These are phyloP conservation scores for Globodera ellingtonae DNA, from an alignment of 1,140 invertebrate genomes.

Conservation along the genomic window DNA sequence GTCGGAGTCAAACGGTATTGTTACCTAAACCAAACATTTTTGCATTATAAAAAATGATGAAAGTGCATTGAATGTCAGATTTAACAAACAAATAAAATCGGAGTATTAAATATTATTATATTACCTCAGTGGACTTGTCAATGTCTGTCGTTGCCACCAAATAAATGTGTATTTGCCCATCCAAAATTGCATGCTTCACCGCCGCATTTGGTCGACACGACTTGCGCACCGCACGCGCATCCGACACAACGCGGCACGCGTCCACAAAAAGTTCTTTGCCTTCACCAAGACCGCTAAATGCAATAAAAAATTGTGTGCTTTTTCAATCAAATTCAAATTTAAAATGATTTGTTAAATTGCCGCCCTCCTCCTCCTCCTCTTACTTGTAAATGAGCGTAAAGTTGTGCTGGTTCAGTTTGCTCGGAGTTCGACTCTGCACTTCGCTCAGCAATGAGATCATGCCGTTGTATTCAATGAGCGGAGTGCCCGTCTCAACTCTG, in stretches of 20 bases:
- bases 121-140: constrained; percentile 41
- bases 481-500: constrained; percentile 26
- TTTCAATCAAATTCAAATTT: neutral
- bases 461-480: constrained; percentile 46
- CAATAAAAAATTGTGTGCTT: neutral
- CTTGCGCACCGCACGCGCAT: constrained; percentile 30
- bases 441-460: constrained; percentile 29
- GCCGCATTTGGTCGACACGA: constrained; percentile 46
- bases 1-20: constrained; percentile 51
- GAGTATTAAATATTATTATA: neutral
- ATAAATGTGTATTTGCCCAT: constrained; percentile 43
- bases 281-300: constrained; percentile 35
- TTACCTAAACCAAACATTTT: constrained; percentile 34
- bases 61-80: too few relatives aligned
- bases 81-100: constrained; percentile 11
- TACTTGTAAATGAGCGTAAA: constrained; percentile 25
- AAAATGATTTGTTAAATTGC: neutral
- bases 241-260: constrained; percentile 27
- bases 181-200: constrained; percentile 36
- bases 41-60: too few relatives aligned
- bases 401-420: constrained; percentile 24
- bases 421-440: constrained; percentile 15
- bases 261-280: constrained; percentile 35
- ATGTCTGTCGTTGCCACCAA: constrained; percentile 38
- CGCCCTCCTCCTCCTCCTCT: neutral